These are phyloP conservation scores for Campylomormyrus numenius DNA, from an alignment of 2,113 vertebrate genomes.

Conservation along the genomic window DNA sequence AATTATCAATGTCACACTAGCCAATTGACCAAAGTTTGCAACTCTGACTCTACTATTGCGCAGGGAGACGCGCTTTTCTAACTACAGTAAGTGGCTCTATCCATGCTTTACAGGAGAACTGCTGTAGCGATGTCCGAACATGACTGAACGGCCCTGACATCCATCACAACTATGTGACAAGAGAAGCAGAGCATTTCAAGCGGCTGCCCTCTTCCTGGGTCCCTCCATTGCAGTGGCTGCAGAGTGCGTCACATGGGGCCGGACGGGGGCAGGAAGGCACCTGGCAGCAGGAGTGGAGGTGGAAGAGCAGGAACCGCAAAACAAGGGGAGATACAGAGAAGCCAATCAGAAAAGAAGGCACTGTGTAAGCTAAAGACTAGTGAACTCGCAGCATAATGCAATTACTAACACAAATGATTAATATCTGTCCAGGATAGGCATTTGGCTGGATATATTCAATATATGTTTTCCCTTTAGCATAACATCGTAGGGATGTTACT, in stretches of 20 bases:
- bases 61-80: constrained; percentile 37
- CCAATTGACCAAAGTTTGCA: not conserved
- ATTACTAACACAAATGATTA: not conserved
- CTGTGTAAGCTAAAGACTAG: not conserved
- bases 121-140: constrained; percentile 25
- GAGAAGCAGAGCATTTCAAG: not conserved
- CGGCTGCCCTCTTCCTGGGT: constrained; percentile 19
- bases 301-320: not conserved
- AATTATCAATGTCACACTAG: not conserved
- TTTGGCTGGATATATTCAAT: not conserved
- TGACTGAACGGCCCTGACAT: constrained; percentile 46
- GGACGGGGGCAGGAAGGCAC: not conserved
- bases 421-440: not conserved
- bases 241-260: not conserved
- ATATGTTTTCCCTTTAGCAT: not conserved
- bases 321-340: not conserved
- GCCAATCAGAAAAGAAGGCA: not conserved
- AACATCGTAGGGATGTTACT: not conserved
- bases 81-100: constrained; percentile 44
- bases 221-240: not conserved
- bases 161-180: constrained; percentile 27
- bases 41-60: not conserved
- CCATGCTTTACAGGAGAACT: constrained; percentile 34
- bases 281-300: not conserved
- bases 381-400: not conserved